These are phyloP conservation scores for Probosciger aterrimus DNA, from an alignment of 2,113 vertebrate species.

Conservation along the genomic window DNA sequence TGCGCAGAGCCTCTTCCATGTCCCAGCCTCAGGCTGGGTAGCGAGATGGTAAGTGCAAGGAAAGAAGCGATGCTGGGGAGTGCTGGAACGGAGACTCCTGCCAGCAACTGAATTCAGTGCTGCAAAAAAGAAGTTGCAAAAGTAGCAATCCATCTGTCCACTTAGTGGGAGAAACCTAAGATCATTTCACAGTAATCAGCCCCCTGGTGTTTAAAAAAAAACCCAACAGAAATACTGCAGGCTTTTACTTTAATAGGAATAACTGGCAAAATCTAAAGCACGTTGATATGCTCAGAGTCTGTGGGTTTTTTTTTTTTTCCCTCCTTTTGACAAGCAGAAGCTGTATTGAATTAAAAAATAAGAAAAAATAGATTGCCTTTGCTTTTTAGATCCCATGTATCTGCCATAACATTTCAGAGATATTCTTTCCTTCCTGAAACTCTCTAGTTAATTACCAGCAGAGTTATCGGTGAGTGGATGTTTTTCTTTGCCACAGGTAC, in stretches of 20 bases:
- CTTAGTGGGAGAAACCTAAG: conserved; percentile 57
- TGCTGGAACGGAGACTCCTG: background rate
- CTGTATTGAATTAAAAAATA: background rate
- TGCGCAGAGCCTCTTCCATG: fast-evolving
- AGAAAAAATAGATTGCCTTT: background rate
- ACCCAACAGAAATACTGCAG: background rate
- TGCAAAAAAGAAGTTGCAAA: background rate
- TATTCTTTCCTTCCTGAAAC: background rate
- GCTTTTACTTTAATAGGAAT: background rate
- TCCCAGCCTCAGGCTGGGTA: background rate
- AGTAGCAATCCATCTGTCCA: conserved; percentile 59
- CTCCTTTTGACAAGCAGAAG: background rate
- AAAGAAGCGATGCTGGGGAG: background rate
- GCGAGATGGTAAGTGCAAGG: background rate
- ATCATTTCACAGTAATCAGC: conserved; percentile 33
- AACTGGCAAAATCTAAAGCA: background rate
- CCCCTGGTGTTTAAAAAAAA: conserved; percentile 9
- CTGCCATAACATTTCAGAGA: background rate
- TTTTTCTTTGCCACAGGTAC: background rate
- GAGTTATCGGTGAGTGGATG: background rate
- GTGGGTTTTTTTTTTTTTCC: fast-evolving
- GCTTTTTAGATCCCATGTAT: background rate
- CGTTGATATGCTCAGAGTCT: background rate
- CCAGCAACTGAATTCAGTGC: background rate
- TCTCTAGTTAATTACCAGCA: background rate